These are phyloP conservation scores for Lordiphosa stackelbergi DNA, from an alignment of 1,140 invertebrate species.

Conservation along the genomic window DNA sequence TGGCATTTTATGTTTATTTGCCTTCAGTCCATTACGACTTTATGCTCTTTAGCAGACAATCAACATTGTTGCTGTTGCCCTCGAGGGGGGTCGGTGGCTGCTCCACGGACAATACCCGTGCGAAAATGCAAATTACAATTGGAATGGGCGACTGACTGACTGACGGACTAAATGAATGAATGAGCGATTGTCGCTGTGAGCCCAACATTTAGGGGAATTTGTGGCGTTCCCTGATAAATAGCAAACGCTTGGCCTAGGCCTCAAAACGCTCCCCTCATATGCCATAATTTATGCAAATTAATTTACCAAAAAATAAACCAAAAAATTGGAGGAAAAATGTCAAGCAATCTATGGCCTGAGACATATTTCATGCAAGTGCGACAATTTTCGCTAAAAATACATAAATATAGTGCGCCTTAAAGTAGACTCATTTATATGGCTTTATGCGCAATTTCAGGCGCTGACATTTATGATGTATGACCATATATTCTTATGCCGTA, in stretches of 20 bases:
- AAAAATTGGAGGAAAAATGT: constrained; percentile 1
- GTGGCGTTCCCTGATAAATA: constrained; percentile 55
- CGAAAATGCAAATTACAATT: constrained; percentile 71
- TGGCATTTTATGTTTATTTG: constrained; percentile 72
- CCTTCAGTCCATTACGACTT: constrained; percentile 73
- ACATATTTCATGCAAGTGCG: constrained; percentile 64
- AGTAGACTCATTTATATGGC: constrained; percentile 75
- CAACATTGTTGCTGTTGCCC: constrained; percentile 50
- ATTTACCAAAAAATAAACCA: constrained; percentile 48
- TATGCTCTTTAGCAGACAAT: constrained; percentile 75
- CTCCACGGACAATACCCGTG: constrained; percentile 51
- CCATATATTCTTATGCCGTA: constrained; percentile 17
- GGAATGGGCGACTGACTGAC: constrained; percentile 18
- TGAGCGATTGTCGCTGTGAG: constrained; percentile 58
- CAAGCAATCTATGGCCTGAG: constrained; percentile 21
- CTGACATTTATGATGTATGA: constrained; percentile 74
- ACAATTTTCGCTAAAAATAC: constrained; percentile 64
- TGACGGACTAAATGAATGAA: constrained; percentile 31
- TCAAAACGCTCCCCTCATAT: constrained; percentile 48
- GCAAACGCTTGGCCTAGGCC: constrained; percentile 53
- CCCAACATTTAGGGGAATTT: constrained; percentile 44
- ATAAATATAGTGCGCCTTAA: constrained; percentile 70
- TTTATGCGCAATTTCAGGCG: constrained; percentile 71
- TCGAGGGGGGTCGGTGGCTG: neutral
- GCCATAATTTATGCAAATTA: constrained; percentile 74